Percentiles rank a stretch among this genome's conserved stretches.
Conservation (phyloP, 1,140 invertebrate species). For the Brachionus rotundiformis region DNA sequence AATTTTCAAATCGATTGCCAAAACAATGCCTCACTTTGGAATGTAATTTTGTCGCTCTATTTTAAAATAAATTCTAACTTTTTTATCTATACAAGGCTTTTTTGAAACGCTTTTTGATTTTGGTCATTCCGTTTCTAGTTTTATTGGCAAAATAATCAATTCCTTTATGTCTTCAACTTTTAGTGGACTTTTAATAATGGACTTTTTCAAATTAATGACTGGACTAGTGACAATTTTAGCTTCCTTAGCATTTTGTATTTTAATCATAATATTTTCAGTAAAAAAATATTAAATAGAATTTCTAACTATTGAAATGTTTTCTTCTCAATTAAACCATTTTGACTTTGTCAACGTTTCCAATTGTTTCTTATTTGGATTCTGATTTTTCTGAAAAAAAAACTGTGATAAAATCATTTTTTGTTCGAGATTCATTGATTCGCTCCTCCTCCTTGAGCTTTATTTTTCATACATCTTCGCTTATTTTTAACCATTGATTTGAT, state of each 20-base stretch:
- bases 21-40: not conserved
- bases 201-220: not conserved
- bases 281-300: not conserved
- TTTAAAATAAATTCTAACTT: no score
- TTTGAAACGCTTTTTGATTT: not conserved
- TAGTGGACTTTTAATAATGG: not conserved
- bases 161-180: not conserved
- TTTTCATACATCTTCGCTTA: not conserved
- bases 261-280: not conserved
- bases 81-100: not conserved
- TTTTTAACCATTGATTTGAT: not conserved
- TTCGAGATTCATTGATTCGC: no score
- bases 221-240: not conserved
- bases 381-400: no score
- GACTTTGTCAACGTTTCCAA: no score
- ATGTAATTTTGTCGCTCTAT: not conserved
- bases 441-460: no score
- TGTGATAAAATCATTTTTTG: no score
- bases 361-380: no score
- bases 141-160: not conserved
- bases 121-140: not conserved
- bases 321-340: no score
- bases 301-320: not conserved
- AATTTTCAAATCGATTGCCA: not conserved
- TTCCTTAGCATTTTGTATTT: not conserved